Conservation (phyloP, 1,140 invertebrate genomes). For the Hyposmocoma kahamanoa region DNA sequence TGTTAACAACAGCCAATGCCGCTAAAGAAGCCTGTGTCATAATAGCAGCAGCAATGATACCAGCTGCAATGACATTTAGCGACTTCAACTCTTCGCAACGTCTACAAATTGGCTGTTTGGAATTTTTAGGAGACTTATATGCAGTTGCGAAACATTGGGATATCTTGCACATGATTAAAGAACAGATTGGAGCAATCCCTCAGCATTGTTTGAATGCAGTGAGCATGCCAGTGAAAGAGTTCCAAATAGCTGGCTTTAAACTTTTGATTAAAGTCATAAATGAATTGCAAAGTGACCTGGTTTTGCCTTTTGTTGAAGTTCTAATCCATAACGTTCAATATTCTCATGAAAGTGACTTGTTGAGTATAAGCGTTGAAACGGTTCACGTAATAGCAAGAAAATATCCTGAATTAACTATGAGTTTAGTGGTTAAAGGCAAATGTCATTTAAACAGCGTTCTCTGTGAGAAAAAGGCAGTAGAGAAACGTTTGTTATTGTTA, state of each 20-base stretch:
- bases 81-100: constrained; percentile 46
- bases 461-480: constrained; percentile 38
- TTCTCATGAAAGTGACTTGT: constrained; percentile 44
- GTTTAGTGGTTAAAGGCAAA: constrained; percentile 52
- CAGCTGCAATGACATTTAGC: constrained; percentile 53
- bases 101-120: constrained; percentile 49
- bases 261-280: constrained; percentile 40
- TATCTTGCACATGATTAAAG: constrained; percentile 27
- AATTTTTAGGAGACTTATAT: constrained; percentile 52
- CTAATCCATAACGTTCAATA: constrained; percentile 48
- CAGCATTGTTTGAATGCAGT: constrained; percentile 44
- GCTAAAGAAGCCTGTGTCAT: constrained; percentile 70
- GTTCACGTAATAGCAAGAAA: constrained; percentile 48
- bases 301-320: constrained; percentile 56
- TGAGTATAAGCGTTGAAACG: constrained; percentile 41
- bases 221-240: constrained; percentile 41
- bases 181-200: constrained; percentile 38
- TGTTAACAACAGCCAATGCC: constrained; percentile 72
- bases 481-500: constrained; percentile 47
- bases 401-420: constrained; percentile 55
- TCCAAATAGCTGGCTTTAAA: constrained; percentile 55
- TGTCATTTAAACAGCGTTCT: constrained; percentile 49
- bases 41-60: constrained; percentile 68
- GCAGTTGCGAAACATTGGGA: constrained; percentile 46
- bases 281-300: constrained; percentile 35